Evolutionary conservation across 2,797 vertebrate genomes (phyloP).

Genomic region (Scolopax bukidnonensis): DNA sequence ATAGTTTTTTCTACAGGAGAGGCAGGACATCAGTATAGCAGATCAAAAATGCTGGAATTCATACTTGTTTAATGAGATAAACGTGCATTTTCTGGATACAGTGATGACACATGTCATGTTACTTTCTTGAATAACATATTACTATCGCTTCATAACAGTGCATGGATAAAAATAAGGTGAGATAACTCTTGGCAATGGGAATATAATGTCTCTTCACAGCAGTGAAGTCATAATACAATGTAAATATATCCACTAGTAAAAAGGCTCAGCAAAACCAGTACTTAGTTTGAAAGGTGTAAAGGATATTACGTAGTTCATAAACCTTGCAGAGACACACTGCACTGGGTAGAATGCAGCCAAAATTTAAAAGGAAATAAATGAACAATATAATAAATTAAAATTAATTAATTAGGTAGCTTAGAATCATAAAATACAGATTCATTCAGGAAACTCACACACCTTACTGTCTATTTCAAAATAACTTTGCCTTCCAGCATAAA

Average conservation of each 20-base stretch:
- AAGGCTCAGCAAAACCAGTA: not conserved
- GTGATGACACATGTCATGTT: rapidly evolving
- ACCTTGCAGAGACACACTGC: not conserved
- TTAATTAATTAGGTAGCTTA: not conserved
- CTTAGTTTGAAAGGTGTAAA: not conserved
- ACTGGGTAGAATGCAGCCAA: not conserved
- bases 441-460: not conserved
- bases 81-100: not conserved
- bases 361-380: not conserved
- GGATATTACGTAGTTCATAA: not conserved
- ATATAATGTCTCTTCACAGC: not conserved
- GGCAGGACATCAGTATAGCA: not conserved
- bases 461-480: not conserved
- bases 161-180: not conserved
- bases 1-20: not conserved
- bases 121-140: not conserved
- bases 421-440: not conserved
- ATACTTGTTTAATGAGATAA: not conserved
- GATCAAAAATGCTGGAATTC: not conserved
- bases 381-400: not conserved
- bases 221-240: not conserved
- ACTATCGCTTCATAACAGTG: not conserved
- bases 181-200: not conserved
- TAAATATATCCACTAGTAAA: not conserved
- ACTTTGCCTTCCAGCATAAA: not conserved